Evolutionary conservation across 2,888 invertebrate genomes (phyloP), one percentile per base, ranked within the genome.

Genomic region (Alcis repandata): DNA sequence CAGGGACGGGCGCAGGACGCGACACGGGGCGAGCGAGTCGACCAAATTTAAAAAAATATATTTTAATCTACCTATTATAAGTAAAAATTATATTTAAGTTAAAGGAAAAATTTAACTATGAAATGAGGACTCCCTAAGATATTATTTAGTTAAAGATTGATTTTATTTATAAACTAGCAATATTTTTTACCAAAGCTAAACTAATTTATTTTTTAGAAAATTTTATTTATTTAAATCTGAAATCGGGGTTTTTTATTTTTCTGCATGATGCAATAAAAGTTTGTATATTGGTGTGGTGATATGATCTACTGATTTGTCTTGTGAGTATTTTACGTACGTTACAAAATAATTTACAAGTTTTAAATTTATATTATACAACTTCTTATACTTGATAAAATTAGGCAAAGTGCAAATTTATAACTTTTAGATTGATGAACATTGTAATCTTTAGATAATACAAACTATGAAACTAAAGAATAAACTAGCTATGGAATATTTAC

Each of bases 1-100:
- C 60, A 62, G 64, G 46, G 22, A 40, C 60, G 63, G 57, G 66
- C 56, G 32, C 63, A 71, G 66, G 62, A 68, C 41, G 20, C 38
- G 11, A 57, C 49, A 10, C 19, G 38, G 63, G 63, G 60, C 33
- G 40, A 67, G 19, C 49, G 52, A n/a, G 13, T 27, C 27, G 27
- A 27, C 27, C 27, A 6, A 27, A 27, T 27, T 27, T 6, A 27
- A 6, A 27, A 27, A 27, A n/a, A n/a, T n/a, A n/a, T n/a, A n/a
- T n/a, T n/a, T n/a, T n/a, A n/a, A n/a, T n/a, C n/a, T n/a, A n/a
- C n/a, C n/a, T n/a, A n/a, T n/a, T n/a, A n/a, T n/a, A n/a, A n/a
- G n/a, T n/a, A n/a, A n/a, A n/a, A n/a, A n/a, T n/a, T n/a, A n/a
- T n/a, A n/a, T n/a, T n/a, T n/a, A n/a, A n/a, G n/a, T n/a, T n/a